Evolutionary conservation across 2,113 vertebrate genomes (phyloP).

Genomic region (Hiodon alosoides): DNA sequence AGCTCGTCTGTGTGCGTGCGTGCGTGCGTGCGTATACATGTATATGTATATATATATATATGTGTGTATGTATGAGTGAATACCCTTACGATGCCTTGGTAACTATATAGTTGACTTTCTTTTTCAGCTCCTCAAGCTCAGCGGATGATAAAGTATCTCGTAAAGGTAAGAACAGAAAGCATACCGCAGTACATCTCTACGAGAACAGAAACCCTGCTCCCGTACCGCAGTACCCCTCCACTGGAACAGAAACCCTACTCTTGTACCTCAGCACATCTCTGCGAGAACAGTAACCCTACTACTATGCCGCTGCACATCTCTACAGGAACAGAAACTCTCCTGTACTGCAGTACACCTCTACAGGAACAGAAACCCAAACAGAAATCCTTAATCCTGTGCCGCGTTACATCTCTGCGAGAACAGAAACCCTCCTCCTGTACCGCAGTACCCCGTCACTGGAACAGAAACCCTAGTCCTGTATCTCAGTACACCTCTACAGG

Average conservation of each 20-base stretch:
- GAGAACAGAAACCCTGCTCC: not conserved
- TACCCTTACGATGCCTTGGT: too few relatives aligned
- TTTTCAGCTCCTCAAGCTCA: constrained; percentile 51
- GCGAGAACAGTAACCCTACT: constrained; percentile 17
- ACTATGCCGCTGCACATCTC: constrained; percentile 32
- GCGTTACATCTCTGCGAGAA: not conserved
- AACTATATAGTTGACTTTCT: not conserved
- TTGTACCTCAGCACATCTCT: not conserved
- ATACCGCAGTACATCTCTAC: not conserved
- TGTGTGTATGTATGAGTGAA: too few relatives aligned
- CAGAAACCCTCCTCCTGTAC: not conserved
- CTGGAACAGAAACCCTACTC: too few relatives aligned
- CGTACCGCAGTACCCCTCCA: too few relatives aligned
- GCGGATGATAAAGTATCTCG: constrained; percentile 53
- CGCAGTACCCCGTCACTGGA: too few relatives aligned
- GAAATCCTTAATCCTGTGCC: not conserved
- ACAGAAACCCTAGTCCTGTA: too few relatives aligned
- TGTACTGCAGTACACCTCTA: too few relatives aligned
- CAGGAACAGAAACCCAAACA: too few relatives aligned
- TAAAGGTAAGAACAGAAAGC: constrained; percentile 57
- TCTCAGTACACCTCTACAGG: too few relatives aligned
- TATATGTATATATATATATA: too few relatives aligned
- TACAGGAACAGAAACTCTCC: too few relatives aligned
- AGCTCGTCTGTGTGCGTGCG: not conserved
- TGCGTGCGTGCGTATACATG: too few relatives aligned